A percentile compares a stretch with the other conserved stretches of the same genome.
Conservation (phyloP, 2,888 invertebrate genomes). For the Anagyrus pseudococci region DNA sequence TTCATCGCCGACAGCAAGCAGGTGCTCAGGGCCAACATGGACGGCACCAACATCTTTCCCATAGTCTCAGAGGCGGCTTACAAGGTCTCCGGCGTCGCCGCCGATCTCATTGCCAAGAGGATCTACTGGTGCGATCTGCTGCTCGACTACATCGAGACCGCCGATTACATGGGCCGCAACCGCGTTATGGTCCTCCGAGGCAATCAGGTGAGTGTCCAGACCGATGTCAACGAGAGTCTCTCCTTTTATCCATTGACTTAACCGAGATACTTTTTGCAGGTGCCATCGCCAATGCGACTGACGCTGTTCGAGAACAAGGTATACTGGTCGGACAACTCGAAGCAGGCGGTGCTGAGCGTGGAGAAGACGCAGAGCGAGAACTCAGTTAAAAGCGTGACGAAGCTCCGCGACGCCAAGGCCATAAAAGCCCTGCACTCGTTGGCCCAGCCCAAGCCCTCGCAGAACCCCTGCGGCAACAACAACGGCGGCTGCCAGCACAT, state of each 20-base stretch:
- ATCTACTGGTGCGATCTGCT: constrained; percentile 97
- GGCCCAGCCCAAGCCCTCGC: constrained; percentile 72
- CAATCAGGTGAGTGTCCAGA: constrained; percentile 64
- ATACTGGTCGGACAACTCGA: constrained; percentile 91
- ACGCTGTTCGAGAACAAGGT: constrained; percentile 86
- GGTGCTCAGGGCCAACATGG: constrained; percentile 90
- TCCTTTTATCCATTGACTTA: neutral
- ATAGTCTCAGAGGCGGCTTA: constrained; percentile 93
- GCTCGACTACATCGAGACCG: constrained; percentile 93
- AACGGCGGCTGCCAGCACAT: constrained; percentile 93
- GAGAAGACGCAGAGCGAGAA: constrained; percentile 83
- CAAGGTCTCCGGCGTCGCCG: constrained; percentile 89
- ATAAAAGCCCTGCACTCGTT: constrained; percentile 82
- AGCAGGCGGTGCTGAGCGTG: constrained; percentile 86
- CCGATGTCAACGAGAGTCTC: neutral
- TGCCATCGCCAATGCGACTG: constrained; percentile 84
- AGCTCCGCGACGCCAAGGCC: constrained; percentile 83
- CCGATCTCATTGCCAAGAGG: constrained; percentile 87
- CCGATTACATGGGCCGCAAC: constrained; percentile 88
- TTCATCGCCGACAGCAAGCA: constrained; percentile 87
- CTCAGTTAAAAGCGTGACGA: constrained; percentile 80
- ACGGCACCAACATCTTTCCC: constrained; percentile 82
- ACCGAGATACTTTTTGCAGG: constrained; percentile 51
- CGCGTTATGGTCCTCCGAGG: constrained; percentile 82
- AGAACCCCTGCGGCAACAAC: constrained; percentile 84